These are phyloP conservation scores for Sthenelais limicola DNA, from an alignment of 2,888 invertebrate genomes.

Conservation along the genomic window DNA sequence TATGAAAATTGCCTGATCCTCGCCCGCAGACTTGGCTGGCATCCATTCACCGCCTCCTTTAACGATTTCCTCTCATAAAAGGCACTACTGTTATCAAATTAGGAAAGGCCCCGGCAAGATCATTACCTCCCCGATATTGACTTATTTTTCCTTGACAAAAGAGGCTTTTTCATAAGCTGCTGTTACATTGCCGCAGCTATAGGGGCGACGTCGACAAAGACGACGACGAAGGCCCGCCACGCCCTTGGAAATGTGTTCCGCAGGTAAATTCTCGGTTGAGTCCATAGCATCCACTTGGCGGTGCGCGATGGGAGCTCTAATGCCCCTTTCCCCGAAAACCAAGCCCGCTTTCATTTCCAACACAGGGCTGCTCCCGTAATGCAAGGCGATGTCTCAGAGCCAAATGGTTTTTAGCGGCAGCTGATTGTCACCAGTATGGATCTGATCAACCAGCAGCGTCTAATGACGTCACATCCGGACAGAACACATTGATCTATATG, in stretches of 20 bases:
- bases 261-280: too few relatives aligned
- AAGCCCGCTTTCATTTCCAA: too few relatives aligned
- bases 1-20: slow-evolving; percentile 23
- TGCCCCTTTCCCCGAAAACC: too few relatives aligned
- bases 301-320: too few relatives aligned
- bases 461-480: slow-evolving; percentile 34
- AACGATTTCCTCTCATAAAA: slow-evolving; percentile 28
- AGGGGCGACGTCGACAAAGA: too few relatives aligned
- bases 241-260: too few relatives aligned
- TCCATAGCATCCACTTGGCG: too few relatives aligned
- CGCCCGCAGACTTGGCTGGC: not conserved
- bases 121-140: slow-evolving; percentile 30
- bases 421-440: slow-evolving; percentile 30
- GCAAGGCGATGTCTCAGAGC: slow-evolving; percentile 32
- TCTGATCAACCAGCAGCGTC: slow-evolving; percentile 21
- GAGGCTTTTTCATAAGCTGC: slow-evolving; percentile 30
- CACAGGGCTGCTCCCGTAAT: slow-evolving; percentile 32
- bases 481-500: too few relatives aligned
- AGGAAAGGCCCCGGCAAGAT: slow-evolving; percentile 33
- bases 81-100: slow-evolving; percentile 33
- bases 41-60: not conserved
- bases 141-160: slow-evolving; percentile 15
- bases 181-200: not conserved
- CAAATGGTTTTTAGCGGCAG: slow-evolving; percentile 22
- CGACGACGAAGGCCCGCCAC: too few relatives aligned